These are phyloP conservation scores for Pterostichus niger DNA, from an alignment of 2,888 invertebrate species.

Conservation along the genomic window DNA sequence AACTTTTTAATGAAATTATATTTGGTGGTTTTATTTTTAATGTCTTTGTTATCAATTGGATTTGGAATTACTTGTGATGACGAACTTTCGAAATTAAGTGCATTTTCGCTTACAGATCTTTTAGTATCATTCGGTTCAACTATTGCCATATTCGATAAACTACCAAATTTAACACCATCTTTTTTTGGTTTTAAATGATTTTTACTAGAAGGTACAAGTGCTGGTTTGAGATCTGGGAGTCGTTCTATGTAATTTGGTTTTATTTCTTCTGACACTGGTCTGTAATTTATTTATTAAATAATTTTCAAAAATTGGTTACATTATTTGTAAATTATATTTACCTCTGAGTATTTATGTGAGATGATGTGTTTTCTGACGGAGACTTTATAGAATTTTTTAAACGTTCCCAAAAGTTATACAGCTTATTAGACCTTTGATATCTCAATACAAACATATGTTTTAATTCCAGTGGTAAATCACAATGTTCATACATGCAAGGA, in stretches of 20 bases:
- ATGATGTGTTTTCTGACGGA: constrained; percentile 53
- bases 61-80: constrained; percentile 63
- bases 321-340: constrained; percentile 1
- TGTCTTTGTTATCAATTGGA: constrained; percentile 70
- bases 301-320: background rate
- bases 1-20: constrained; percentile 69
- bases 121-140: constrained; percentile 22
- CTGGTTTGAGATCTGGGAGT: constrained; percentile 60
- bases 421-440: constrained; percentile 78
- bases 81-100: constrained; percentile 24
- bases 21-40: constrained; percentile 68
- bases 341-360: constrained; percentile 37
- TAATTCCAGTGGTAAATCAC: constrained; percentile 83
- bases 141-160: constrained; percentile 69
- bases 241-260: constrained; percentile 43
- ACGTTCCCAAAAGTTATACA: constrained; percentile 87
- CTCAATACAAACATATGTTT: constrained; percentile 84
- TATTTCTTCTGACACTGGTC: constrained; percentile 67
- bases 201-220: constrained; percentile 31
- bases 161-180: constrained; percentile 71
- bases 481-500: constrained; percentile 84
- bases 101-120: constrained; percentile 58
- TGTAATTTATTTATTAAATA: constrained; percentile 11
- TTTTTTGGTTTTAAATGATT: constrained; percentile 68
- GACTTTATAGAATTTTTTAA: constrained; percentile 80